Evolutionary conservation across 2,797 vertebrate genomes (phyloP).

Genomic region (Rhinoraja longicauda): DNA sequence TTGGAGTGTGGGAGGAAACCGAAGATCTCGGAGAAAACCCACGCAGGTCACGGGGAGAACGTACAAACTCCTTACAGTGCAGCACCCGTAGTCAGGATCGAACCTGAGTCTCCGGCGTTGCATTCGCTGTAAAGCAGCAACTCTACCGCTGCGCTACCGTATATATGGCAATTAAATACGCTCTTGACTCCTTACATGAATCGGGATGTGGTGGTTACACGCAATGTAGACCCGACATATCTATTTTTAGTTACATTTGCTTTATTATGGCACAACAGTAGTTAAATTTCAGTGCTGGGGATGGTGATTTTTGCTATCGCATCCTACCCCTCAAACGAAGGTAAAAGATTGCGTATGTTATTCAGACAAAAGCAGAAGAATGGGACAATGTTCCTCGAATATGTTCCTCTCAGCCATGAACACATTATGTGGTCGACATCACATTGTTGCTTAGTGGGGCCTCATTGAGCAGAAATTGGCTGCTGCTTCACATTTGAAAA

Average conservation of each 20-base stretch:
- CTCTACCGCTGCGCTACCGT: too few species aligned
- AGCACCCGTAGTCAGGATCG: too few species aligned
- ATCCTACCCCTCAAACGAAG: neutral
- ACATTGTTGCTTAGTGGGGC: neutral
- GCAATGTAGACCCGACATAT: neutral
- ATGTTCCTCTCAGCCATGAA: neutral
- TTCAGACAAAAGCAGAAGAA: neutral
- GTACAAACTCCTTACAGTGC: too few species aligned
- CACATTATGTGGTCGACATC: neutral
- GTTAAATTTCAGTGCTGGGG: neutral
- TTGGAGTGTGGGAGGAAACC: too few species aligned
- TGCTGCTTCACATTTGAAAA: neutral
- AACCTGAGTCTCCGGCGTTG: too few species aligned
- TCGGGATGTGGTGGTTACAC: neutral
- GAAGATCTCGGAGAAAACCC: too few species aligned
- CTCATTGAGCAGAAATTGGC: neutral
- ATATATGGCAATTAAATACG: too few species aligned
- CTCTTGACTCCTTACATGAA: neutral
- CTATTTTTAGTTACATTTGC: neutral
- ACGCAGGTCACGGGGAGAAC: too few species aligned
- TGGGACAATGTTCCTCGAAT: neutral
- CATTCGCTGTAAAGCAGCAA: too few species aligned
- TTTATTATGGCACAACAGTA: neutral
- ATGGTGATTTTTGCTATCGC: neutral
- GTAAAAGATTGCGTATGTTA: neutral